phyloP scores from a whole-genome alignment of 1,140 invertebrate species.

The Ephestia elutella region DNA sequence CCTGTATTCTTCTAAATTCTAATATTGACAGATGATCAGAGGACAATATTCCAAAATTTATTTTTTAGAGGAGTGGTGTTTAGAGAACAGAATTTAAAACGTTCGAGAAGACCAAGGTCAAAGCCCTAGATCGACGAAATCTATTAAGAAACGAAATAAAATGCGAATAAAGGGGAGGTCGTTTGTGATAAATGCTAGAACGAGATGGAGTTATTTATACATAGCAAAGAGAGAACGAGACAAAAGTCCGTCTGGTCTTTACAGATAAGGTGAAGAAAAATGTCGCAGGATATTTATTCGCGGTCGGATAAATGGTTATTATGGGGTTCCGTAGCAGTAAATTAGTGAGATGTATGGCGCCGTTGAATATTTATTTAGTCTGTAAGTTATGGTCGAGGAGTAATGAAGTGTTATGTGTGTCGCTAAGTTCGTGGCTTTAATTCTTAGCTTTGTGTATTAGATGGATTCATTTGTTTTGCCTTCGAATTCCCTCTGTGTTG shows the following conservation, averaged over 20 bases:
- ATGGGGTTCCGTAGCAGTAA: slow-evolving; percentile 64
- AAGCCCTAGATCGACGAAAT: slow-evolving; percentile 56
- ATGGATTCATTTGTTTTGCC: neutral
- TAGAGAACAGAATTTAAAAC: slow-evolving; percentile 9
- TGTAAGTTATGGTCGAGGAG: slow-evolving; percentile 36
- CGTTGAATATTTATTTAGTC: slow-evolving; percentile 66
- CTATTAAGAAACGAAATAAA: slow-evolving; percentile 63
- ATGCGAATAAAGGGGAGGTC: slow-evolving; percentile 49
- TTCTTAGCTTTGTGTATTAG: neutral
- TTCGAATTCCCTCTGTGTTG: too few species aligned
- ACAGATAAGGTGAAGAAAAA: slow-evolving; percentile 71
- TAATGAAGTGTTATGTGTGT: slow-evolving; percentile 17
- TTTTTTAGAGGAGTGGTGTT: too few species aligned
- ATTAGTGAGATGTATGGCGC: slow-evolving; percentile 67
- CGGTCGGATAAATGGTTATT: slow-evolving; percentile 64
- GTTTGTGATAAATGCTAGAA: slow-evolving; percentile 43
- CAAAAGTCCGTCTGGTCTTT: slow-evolving; percentile 46
- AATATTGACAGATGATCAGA: too few species aligned
- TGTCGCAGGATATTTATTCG: slow-evolving; percentile 67
- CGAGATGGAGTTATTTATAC: slow-evolving; percentile 23
- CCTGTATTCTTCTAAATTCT: too few species aligned
- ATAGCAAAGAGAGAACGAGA: slow-evolving; percentile 27
- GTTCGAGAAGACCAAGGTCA: slow-evolving; percentile 59
- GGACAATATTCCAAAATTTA: too few species aligned
- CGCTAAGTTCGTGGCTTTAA: slow-evolving; percentile 17